These are phyloP conservation scores for Emydocephalus ijimae DNA, from an alignment of 2,113 vertebrate genomes.

Conservation along the genomic window DNA sequence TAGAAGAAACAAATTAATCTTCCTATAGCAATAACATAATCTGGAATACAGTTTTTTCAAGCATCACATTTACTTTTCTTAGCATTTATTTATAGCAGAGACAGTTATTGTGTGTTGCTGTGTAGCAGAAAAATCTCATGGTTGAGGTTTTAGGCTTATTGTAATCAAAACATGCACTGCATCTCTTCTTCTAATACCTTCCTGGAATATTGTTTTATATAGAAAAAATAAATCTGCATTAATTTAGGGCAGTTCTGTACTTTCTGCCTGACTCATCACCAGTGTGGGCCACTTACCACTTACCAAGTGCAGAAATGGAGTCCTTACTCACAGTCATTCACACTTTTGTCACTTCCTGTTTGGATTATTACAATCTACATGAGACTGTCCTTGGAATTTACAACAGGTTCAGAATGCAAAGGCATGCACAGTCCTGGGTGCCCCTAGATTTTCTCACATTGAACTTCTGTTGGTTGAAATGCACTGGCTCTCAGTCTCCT, in stretches of 20 bases:
- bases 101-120: fast-evolving
- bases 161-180: slow-evolving; percentile 33
- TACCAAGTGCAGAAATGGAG: neutral
- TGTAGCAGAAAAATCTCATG: slow-evolving; percentile 5
- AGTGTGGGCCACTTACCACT: neutral
- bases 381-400: neutral
- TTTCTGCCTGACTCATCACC: neutral
- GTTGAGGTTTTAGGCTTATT: slow-evolving; percentile 28
- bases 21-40: neutral
- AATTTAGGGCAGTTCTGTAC: slow-evolving; percentile 7
- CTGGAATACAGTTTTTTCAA: neutral
- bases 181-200: neutral
- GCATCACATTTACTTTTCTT: neutral
- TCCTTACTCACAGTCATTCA: neutral
- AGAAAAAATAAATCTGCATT: neutral
- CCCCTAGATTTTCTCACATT: neutral
- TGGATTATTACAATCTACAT: neutral
- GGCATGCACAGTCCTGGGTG: neutral
- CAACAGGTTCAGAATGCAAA: neutral
- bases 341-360: neutral
- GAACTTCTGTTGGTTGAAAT: neutral
- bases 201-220: neutral
- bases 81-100: fast-evolving
- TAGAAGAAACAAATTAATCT: neutral
- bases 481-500: neutral